phyloP scores from a whole-genome alignment of 1,140 invertebrate genomes.

The Polypedilum vanderplanki region DNA sequence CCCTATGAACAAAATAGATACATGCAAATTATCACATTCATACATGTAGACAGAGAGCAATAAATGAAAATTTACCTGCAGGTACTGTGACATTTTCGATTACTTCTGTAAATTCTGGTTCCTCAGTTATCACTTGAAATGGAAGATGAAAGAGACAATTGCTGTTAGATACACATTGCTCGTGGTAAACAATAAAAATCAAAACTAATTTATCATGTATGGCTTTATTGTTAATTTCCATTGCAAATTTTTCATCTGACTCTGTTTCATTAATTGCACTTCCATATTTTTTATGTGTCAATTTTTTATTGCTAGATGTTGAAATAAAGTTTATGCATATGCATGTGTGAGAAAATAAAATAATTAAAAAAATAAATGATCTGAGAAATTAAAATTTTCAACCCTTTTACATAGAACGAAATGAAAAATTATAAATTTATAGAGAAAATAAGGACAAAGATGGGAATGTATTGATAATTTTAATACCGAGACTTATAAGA shows the following conservation, averaged over 20 bases:
- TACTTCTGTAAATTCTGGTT: conserved; percentile 61
- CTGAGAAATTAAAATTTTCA: neutral
- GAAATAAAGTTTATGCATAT: too few species aligned
- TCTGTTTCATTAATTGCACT: neutral
- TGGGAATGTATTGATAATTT: too few species aligned
- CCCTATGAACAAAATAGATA: conserved; percentile 37
- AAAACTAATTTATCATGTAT: neutral
- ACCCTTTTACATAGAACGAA: too few species aligned
- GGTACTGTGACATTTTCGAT: conserved; percentile 65
- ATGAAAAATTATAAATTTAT: too few species aligned
- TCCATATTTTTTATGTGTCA: neutral
- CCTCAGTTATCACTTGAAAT: conserved; percentile 51
- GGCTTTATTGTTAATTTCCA: neutral
- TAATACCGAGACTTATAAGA: too few species aligned
- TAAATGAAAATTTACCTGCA: conserved; percentile 47
- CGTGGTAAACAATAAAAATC: neutral
- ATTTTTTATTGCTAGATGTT: neutral
- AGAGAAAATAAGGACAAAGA: too few species aligned
- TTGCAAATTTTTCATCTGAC: conserved; percentile 22
- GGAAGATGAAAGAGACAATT: conserved; percentile 35
- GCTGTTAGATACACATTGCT: neutral
- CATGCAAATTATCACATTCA: too few species aligned
- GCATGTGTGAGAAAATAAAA: neutral
- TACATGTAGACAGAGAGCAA: neutral
- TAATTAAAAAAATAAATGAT: conserved; percentile 24